phyloP scores from a whole-genome alignment of 2,888 invertebrate genomes.

The Eutolmus rufibarbis region DNA sequence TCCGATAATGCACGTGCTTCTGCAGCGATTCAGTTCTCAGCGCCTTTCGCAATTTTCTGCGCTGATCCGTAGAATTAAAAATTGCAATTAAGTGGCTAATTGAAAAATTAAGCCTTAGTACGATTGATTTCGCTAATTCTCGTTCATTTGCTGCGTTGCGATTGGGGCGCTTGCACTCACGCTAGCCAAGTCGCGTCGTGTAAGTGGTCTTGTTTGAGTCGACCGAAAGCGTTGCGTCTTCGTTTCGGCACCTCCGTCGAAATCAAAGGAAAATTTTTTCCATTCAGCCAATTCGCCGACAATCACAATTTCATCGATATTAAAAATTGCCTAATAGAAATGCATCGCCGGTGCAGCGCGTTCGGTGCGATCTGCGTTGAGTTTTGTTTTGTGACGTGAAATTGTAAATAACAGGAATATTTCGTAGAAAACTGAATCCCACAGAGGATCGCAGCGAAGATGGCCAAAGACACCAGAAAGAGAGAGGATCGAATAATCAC shows the following conservation, averaged over 20 bases:
- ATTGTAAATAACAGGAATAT: slow-evolving; percentile 36
- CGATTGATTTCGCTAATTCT: background rate
- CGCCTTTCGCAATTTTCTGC: background rate
- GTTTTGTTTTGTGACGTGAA: slow-evolving; percentile 36
- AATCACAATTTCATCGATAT: slow-evolving; percentile 9
- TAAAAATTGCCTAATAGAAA: slow-evolving; percentile 30
- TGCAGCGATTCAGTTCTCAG: background rate
- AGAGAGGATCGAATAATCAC: slow-evolving; percentile 56
- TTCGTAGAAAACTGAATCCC: slow-evolving; percentile 32
- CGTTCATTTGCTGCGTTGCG: background rate
- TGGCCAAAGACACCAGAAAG: slow-evolving; percentile 8
- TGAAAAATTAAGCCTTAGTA: slow-evolving; percentile 5
- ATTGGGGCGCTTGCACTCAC: background rate
- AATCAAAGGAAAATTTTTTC: background rate
- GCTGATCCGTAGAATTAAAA: background rate
- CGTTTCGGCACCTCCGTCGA: background rate
- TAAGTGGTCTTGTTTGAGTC: background rate
- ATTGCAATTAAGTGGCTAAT: slow-evolving; percentile 22
- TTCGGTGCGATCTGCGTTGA: background rate
- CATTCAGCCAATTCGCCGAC: background rate
- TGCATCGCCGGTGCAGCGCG: background rate
- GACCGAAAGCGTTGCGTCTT: background rate
- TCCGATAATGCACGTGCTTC: slow-evolving; percentile 5
- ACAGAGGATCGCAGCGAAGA: slow-evolving; percentile 7
- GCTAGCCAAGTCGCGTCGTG: background rate